Evolutionary conservation across 2,797 vertebrate genomes (phyloP).

Genomic region (Sarcophilus harrisii): DNA sequence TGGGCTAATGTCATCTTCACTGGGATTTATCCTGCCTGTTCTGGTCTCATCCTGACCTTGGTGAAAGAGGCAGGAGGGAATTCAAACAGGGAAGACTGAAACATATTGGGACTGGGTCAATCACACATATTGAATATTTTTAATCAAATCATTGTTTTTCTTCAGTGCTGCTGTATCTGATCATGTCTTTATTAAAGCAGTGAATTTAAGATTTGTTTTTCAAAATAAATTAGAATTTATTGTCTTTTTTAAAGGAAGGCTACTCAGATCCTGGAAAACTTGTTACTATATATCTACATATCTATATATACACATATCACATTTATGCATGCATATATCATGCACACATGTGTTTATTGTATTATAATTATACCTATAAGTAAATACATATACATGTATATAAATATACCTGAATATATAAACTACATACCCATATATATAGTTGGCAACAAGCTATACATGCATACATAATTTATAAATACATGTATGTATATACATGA

Average conservation of each 20-base stretch:
- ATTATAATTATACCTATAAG: not conserved
- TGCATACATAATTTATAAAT: not conserved
- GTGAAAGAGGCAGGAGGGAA: not conserved
- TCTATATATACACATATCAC: not conserved
- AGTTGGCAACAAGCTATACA: not conserved
- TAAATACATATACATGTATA: not conserved
- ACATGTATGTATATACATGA: not conserved
- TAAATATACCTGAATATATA: not conserved
- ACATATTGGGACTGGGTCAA: constrained; percentile 42
- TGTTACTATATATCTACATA: not conserved
- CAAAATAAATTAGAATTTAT: constrained; percentile 58
- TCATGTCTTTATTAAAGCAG: constrained; percentile 59
- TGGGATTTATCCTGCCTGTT: constrained; percentile 5
- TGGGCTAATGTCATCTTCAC: constrained; percentile 60
- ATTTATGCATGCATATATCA: not conserved
- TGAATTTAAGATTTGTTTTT: constrained; percentile 59
- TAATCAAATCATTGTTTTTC: constrained; percentile 36
- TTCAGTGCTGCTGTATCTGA: not conserved
- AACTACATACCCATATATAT: not conserved
- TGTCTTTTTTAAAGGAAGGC: not conserved
- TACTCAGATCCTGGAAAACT: not conserved
- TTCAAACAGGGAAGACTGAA: constrained; percentile 30
- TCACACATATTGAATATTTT: constrained; percentile 45
- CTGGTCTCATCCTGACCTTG: constrained; percentile 45
- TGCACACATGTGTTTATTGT: not conserved